Base-by-base conservation (phyloP, 1,140 invertebrate species). In the Rhagoletis pomonella region DNA sequence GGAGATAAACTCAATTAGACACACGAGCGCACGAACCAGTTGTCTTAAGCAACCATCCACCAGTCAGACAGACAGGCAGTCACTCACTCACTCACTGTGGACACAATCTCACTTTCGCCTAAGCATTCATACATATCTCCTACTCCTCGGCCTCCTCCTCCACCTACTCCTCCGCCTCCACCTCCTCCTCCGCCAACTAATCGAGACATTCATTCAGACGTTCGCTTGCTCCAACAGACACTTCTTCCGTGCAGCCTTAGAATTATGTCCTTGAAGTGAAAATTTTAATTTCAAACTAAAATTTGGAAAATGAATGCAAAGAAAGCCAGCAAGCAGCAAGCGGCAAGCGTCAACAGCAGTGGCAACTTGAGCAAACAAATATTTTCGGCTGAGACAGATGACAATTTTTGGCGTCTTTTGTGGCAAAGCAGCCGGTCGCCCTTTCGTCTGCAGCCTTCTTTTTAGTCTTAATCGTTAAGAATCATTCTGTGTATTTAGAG, bases 221-320 rank as follows among this genome's bases (percentile, higher is more conserved):
- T 29, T 9, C 39, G 39, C 12, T 69, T 10, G 29, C 39, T 44
- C 42, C 39, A 10, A 17, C 12, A 73, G 67, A 47, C 67, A 73
- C 73, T 81, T 81, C 47, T n/a, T 29, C 29, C 29, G 29, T 29
- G n/a, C 47, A 10, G 73, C 88, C 88, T 90, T 90, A 89, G 89
- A 91, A 90, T 91, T 89, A 91, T 91, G 90, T 92, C 89, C 85
- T 88, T 77, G 9, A 88, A 89, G 89, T 89, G 88, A 90, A 91
- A 90, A 90, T 92, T 92, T 89, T 91, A 92, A 92, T 92, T 92
- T 89, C 88, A 90, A 90, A 91, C 90, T 90, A 89, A 88, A 90
- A 89, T 86, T 85, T 85, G n/a, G 59, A 62, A 85, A 81, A 81
- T 81, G 73, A 19, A 55, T 81, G 39, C 47, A 73, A 44, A 50